These are phyloP conservation scores for Himalopsyche phryganea DNA, from an alignment of 1,140 invertebrate species.

Conservation along the genomic window DNA sequence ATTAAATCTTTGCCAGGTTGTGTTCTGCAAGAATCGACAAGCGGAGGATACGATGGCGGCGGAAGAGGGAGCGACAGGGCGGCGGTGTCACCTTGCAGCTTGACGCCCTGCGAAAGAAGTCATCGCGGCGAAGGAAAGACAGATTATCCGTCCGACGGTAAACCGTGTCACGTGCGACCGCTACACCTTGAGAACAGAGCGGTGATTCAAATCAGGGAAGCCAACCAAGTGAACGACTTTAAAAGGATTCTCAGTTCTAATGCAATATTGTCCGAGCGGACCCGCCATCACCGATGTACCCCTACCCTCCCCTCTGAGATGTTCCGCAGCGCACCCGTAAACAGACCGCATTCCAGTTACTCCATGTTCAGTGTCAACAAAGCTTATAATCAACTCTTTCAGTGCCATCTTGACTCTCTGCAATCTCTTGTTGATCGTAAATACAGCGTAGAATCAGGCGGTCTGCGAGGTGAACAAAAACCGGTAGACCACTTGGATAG, in stretches of 20 bases:
- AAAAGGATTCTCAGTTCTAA: conserved; percentile 55
- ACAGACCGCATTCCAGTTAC: conserved; percentile 45
- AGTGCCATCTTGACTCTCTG: conserved; percentile 47
- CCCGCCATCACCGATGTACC: conserved; percentile 36
- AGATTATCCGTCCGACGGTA: conserved; percentile 40
- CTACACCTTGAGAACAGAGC: conserved; percentile 50
- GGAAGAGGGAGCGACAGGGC: not conserved
- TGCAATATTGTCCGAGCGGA: conserved; percentile 48
- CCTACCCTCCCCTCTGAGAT: conserved; percentile 24
- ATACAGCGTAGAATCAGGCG: not conserved
- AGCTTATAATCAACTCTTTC: conserved; percentile 47
- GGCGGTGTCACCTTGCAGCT: not conserved
- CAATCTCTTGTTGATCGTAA: conserved; percentile 7
- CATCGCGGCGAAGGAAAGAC: not conserved
- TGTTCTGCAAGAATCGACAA: not conserved
- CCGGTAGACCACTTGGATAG: conserved; percentile 7
- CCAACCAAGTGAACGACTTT: conserved; percentile 53
- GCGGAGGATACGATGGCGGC: not conserved
- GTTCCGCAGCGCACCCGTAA: conserved; percentile 16
- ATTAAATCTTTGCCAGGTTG: conserved; percentile 33
- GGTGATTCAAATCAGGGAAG: conserved; percentile 52
- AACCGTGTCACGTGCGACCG: conserved; percentile 42
- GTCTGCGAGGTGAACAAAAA: conserved; percentile 20
- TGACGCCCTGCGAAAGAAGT: not conserved
- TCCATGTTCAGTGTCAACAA: conserved; percentile 46